phyloP scores from a whole-genome alignment of 2,113 vertebrate genomes.

The Phainopepla nitens region DNA sequence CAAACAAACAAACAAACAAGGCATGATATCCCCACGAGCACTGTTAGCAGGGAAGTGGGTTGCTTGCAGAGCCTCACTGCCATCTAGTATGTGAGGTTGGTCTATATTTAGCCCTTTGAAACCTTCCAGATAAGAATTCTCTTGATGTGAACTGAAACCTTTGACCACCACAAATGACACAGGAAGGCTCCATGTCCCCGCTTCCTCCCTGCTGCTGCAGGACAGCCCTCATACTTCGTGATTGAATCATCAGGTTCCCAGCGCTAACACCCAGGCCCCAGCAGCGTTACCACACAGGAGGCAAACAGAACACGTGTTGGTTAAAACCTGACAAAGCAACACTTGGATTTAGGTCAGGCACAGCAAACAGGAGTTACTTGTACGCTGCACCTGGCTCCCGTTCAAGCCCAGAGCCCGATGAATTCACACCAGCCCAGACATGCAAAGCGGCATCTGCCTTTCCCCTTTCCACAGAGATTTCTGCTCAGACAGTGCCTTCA shows the following conservation, averaged over 20 bases:
- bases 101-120: neutral
- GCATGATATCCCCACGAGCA: neutral
- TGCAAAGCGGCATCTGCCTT: neutral
- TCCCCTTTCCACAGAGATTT: neutral
- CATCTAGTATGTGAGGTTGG: neutral
- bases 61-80: neutral
- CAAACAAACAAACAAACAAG: neutral
- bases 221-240: neutral
- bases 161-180: neutral
- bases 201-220: neutral
- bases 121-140: neutral
- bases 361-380: conserved; percentile 51
- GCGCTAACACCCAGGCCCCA: neutral
- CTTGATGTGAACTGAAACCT: neutral
- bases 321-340: conserved; percentile 50
- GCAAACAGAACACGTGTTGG: neutral
- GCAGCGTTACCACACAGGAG: neutral
- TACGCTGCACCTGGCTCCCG: neutral
- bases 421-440: conserved; percentile 46
- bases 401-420: conserved; percentile 4
- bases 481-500: neutral
- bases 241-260: conserved; percentile 32
- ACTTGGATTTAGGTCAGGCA: conserved; percentile 50
- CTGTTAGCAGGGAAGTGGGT: neutral
- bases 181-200: neutral